phyloP scores from a whole-genome alignment of 2,888 invertebrate genomes.

The Clitarchus hookeri region DNA sequence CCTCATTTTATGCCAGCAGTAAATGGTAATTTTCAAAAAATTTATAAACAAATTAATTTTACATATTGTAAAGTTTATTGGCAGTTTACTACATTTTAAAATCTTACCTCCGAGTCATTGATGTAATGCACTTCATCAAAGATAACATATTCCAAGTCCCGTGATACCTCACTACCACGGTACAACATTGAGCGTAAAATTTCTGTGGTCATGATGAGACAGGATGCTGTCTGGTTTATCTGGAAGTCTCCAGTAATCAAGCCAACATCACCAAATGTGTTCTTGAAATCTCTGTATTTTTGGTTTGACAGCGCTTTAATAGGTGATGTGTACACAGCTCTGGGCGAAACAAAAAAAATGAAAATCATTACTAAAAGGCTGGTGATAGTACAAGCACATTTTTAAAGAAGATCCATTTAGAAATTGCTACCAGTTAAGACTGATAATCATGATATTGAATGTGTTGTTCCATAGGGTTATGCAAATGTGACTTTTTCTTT shows the following conservation, averaged over 20 bases:
- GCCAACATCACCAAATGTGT: slow-evolving; percentile 90
- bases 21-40: no score
- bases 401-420: no score
- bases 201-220: slow-evolving; percentile 99
- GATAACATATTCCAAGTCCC: slow-evolving; percentile 97
- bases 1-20: no score
- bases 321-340: slow-evolving; percentile 96
- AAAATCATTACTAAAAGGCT: no score
- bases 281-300: slow-evolving; percentile 96
- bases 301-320: slow-evolving; percentile 99
- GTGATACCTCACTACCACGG: slow-evolving; percentile 92
- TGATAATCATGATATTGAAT: no score
- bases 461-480: no score
- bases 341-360: slow-evolving; percentile 47
- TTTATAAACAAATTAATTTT: no score
- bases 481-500: no score
- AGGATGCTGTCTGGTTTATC: slow-evolving; percentile 90
- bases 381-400: no score
- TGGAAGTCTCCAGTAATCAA: slow-evolving; percentile 95
- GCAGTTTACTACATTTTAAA: not conserved
- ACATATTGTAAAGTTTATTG: not conserved
- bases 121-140: slow-evolving; percentile 99
- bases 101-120: slow-evolving; percentile 84
- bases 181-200: slow-evolving; percentile 94
- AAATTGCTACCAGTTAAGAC: no score